Conservation (phyloP, 2,888 invertebrate genomes). For the Drosophila nigricruria region DNA sequence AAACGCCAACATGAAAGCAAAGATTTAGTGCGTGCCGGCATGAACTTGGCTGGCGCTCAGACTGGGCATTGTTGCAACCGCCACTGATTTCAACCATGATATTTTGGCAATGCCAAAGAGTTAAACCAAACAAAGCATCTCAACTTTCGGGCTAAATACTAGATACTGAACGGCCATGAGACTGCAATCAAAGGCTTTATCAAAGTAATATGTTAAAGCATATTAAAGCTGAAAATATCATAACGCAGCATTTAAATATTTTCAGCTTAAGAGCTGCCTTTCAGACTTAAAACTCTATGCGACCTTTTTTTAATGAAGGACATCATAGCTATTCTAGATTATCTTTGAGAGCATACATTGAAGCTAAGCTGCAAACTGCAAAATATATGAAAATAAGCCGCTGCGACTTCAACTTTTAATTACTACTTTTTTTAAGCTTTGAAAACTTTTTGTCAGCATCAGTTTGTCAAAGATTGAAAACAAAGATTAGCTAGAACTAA, state of each 20-base stretch:
- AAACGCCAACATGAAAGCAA: slow-evolving; percentile 69
- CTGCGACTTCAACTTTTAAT: background rate
- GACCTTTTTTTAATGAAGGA: background rate
- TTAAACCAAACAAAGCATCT: slow-evolving; percentile 39
- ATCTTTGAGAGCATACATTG: background rate
- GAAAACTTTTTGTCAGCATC: background rate
- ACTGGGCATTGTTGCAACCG: slow-evolving; percentile 56
- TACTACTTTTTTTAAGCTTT: background rate
- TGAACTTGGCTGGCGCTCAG: slow-evolving; percentile 59
- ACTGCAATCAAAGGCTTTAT: slow-evolving; percentile 21
- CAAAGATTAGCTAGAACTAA: background rate
- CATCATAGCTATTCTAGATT: background rate
- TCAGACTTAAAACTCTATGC: background rate
- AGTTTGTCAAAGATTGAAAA: background rate
- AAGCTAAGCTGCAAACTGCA: background rate
- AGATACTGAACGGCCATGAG: slow-evolving; percentile 7
- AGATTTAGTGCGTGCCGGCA: slow-evolving; percentile 78
- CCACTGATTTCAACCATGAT: slow-evolving; percentile 50
- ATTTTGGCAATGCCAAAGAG: slow-evolving; percentile 36
- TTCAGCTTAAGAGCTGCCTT: background rate
- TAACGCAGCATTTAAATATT: background rate
- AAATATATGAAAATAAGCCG: background rate
- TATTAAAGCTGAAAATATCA: background rate
- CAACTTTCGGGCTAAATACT: slow-evolving; percentile 4
- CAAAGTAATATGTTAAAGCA: slow-evolving; percentile 4